Evolutionary conservation across 1,140 invertebrate genomes (phyloP).

Genomic region (Aporrectodea caliginosa): DNA sequence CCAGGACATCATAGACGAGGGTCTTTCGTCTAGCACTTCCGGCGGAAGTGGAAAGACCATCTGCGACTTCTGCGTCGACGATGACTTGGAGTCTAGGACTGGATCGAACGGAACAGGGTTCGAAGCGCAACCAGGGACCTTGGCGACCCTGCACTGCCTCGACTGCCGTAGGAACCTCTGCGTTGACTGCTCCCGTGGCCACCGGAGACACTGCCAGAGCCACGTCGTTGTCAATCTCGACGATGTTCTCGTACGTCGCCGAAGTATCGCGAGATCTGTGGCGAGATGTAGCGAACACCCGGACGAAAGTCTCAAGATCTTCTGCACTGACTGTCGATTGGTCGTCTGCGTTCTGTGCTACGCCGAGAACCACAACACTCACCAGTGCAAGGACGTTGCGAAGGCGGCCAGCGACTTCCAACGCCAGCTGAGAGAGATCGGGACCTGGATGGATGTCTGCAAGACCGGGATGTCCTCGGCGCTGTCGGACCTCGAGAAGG

Average conservation of each 20-base stretch:
- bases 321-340: background rate
- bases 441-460: background rate
- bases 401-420: background rate
- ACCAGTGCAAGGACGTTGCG: background rate
- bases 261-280: background rate
- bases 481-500: background rate
- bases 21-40: background rate
- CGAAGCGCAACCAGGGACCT: background rate
- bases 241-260: background rate
- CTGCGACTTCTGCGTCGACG: background rate
- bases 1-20: background rate
- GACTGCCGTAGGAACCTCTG: background rate
- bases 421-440: background rate
- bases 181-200: background rate
- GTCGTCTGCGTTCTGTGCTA: background rate
- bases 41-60: no score
- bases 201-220: background rate
- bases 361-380: background rate
- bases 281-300: background rate
- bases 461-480: background rate
- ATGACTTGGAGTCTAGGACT: background rate
- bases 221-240: background rate
- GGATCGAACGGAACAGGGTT: no score
- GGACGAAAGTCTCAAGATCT: background rate
- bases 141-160: background rate